These are phyloP conservation scores for Diachasma alloeum DNA, from an alignment of 1,140 invertebrate species.

Conservation along the genomic window DNA sequence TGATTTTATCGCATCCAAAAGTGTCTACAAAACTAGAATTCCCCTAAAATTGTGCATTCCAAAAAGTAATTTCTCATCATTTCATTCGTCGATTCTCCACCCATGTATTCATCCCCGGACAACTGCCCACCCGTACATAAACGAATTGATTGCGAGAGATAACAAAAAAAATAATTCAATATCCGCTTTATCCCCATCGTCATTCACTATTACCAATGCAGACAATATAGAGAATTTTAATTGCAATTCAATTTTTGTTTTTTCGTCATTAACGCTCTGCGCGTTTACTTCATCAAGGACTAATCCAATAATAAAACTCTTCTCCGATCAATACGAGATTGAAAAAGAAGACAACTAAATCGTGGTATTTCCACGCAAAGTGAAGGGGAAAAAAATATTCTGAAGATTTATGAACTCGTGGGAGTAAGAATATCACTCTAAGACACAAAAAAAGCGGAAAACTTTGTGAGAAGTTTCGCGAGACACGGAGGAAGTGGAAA, in stretches of 20 bases:
- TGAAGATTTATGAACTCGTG: background rate
- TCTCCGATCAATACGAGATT: too few relatives aligned
- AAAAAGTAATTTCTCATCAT: too few relatives aligned
- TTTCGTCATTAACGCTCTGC: background rate
- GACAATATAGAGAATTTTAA: background rate
- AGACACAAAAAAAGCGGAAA: background rate
- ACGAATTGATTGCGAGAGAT: background rate
- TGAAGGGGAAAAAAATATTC: background rate
- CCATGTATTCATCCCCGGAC: background rate
- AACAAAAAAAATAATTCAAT: background rate
- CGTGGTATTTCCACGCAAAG: too few relatives aligned
- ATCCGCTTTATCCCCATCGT: background rate
- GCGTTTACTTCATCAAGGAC: background rate
- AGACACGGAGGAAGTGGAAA: conserved; percentile 39
- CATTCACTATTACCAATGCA: background rate
- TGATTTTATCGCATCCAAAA: too few relatives aligned
- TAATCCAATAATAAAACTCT: background rate
- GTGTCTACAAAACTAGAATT: too few relatives aligned
- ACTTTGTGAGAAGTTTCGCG: background rate
- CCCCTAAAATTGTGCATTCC: too few relatives aligned
- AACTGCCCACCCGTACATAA: background rate
- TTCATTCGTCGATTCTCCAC: background rate
- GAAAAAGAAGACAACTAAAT: too few relatives aligned
- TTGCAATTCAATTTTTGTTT: background rate
- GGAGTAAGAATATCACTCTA: background rate